Evolutionary conservation across 1,140 invertebrate species (phyloP), one percentile per base, ranked within the genome.

Genomic region (Drusus annulatus): DNA sequence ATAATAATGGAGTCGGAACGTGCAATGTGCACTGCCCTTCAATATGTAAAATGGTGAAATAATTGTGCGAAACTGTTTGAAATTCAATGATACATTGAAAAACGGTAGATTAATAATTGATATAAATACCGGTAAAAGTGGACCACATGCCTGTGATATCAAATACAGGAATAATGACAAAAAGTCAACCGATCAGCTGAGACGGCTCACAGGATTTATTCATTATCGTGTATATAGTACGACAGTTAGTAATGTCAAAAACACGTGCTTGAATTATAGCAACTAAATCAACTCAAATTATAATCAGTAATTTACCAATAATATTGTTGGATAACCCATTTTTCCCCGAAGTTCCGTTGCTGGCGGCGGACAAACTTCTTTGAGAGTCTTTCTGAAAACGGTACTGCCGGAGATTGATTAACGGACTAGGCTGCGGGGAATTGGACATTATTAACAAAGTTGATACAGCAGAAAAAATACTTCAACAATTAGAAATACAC

Each of bases 371-470:
- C 80, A 84, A 83, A 80, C 84, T 88, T 45, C 36, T 45, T 45
- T 45, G 36, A 68, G 88, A 87, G 86, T 87, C 88, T 78, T 85
- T 87, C 84, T 89, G 88, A 86, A 90, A 89, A 80, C 89, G 88
- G 80, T 90, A 90, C 83, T 89, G 88, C 84, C 89, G 87, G 81
- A 90, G 85, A 84, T 88, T 88, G 87, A 87, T 89, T 82, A 90
- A 85, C 82, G 88, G 87, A 79, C 86, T 88, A 84, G 86, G 87
- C 50, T 69, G 76, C 28, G 68, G 65, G 68, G 73, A 74, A 60
- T 79, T 79, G 7, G 78, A 79, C 78, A 79, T 79, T 21, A 15
- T 65, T 25, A 25, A 56, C 28, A 56, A 50, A 69, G n/a, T 51
- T 13, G 17, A 10, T 21, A 45, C 13, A n/a, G 17, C 6, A 45